Percentiles rank a stretch among this genome's conserved stretches.
phyloP scores from a whole-genome alignment of 2,113 vertebrate species.

The Syngnathus scovelli region DNA sequence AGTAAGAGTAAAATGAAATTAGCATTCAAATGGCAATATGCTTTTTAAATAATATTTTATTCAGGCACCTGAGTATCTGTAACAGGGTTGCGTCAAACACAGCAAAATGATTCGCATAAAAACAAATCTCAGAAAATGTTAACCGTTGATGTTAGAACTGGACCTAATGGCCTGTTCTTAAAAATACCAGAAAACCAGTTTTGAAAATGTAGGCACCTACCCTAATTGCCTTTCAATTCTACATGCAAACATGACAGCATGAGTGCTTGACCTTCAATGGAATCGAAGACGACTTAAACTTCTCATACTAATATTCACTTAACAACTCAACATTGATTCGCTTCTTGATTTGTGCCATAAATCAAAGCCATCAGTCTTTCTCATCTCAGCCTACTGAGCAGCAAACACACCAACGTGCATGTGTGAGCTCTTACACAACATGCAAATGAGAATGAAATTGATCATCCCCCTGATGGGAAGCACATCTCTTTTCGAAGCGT shows the following conservation, averaged over 20 bases:
- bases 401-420: constrained; percentile 8
- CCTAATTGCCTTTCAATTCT: neutral
- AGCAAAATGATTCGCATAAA: neutral
- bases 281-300: neutral
- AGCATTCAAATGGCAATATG: neutral
- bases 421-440: constrained; percentile 15
- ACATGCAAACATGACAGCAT: neutral
- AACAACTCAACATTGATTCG: neutral
- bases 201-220: neutral
- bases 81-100: neutral
- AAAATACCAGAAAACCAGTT: neutral
- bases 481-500: constrained; percentile 13
- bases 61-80: neutral
- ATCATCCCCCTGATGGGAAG: constrained; percentile 31
- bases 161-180: neutral
- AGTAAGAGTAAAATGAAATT: neutral
- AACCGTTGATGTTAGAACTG: neutral
- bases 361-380: neutral
- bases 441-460: constrained; percentile 10
- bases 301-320: neutral
- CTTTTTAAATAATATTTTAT: neutral
- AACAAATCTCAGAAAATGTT: too few relatives aligned
- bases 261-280: neutral
- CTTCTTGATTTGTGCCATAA: neutral
- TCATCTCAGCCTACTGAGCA: neutral